phyloP scores from a whole-genome alignment of 1,140 invertebrate genomes.

The Pseudobourletiella spinata region DNA sequence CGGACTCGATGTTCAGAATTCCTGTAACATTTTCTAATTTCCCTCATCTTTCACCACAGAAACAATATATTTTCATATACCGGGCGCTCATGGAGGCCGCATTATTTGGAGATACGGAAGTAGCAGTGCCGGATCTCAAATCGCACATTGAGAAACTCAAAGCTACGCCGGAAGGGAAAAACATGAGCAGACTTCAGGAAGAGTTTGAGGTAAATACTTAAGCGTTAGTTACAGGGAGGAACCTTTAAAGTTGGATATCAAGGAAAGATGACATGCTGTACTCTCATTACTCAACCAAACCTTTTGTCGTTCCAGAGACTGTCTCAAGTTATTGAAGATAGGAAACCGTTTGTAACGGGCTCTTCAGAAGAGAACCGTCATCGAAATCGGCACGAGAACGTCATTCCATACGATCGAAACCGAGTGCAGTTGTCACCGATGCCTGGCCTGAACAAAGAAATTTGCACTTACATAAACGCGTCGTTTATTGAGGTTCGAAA shows the following conservation, averaged over 20 bases:
- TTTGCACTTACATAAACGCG: conserved; percentile 93
- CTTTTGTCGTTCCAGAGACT: conserved; percentile 57
- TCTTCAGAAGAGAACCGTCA: conserved; percentile 71
- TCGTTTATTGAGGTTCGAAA: conserved; percentile 82
- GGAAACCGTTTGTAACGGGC: conserved; percentile 70
- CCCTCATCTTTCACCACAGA: conserved; percentile 47
- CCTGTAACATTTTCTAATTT: no score
- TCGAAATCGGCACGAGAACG: conserved; percentile 76
- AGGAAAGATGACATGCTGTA: no score
- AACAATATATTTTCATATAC: conserved; percentile 97
- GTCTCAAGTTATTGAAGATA: conserved; percentile 65
- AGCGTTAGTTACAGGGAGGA: no score
- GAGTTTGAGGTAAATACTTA: conserved; percentile 73
- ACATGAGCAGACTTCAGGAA: conserved; percentile 60
- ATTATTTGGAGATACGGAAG: conserved; percentile 88
- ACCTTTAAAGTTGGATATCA: no score
- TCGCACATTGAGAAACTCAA: conserved; percentile 58
- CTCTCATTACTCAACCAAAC: no score
- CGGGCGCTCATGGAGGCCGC: conserved; percentile 85
- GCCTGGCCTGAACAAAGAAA: conserved; percentile 58
- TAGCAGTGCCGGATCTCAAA: conserved; percentile 60
- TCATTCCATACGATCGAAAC: conserved; percentile 87
- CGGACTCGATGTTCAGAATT: no score
- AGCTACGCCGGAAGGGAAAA: conserved; percentile 54
- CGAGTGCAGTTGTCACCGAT: conserved; percentile 74